These are phyloP conservation scores for Sylvilagus bachmani DNA, from an alignment of 2,113 vertebrate genomes.

Conservation along the genomic window DNA sequence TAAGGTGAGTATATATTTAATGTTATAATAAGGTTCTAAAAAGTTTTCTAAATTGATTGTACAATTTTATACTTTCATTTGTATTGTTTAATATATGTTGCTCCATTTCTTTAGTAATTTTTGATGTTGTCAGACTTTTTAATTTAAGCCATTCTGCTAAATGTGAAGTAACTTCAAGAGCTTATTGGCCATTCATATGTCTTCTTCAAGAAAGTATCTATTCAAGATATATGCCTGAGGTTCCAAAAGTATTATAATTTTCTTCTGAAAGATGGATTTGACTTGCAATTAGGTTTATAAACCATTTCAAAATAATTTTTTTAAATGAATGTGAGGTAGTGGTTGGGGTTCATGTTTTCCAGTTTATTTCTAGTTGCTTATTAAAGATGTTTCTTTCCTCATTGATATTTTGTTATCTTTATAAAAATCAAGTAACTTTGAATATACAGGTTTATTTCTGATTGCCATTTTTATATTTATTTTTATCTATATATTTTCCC, in stretches of 20 bases:
- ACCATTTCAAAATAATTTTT: not conserved
- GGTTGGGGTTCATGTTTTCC: not conserved
- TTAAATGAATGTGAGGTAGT: not conserved
- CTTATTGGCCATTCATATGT: not conserved
- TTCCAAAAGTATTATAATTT: conserved; percentile 16
- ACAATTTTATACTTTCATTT: not conserved
- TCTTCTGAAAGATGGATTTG: not conserved
- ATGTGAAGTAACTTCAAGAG: not conserved
- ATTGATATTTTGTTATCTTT: conserved; percentile 21
- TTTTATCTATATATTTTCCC: too few relatives aligned
- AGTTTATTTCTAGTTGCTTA: not conserved
- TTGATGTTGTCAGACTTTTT: not conserved
- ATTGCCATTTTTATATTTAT: not conserved
- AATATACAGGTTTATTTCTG: not conserved
- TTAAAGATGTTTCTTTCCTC: not conserved
- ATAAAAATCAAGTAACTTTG: not conserved
- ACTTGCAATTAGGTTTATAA: too few relatives aligned
- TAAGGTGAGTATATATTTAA: not conserved
- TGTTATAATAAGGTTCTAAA: not conserved
- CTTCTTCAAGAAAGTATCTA: not conserved
- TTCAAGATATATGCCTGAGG: not conserved
- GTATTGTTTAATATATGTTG: not conserved
- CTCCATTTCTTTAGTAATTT: not conserved
- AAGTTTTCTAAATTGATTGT: not conserved
- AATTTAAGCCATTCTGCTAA: not conserved